Base-by-base conservation (phyloP, 1,140 invertebrate genomes). In the Drosophila murphyi region DNA sequence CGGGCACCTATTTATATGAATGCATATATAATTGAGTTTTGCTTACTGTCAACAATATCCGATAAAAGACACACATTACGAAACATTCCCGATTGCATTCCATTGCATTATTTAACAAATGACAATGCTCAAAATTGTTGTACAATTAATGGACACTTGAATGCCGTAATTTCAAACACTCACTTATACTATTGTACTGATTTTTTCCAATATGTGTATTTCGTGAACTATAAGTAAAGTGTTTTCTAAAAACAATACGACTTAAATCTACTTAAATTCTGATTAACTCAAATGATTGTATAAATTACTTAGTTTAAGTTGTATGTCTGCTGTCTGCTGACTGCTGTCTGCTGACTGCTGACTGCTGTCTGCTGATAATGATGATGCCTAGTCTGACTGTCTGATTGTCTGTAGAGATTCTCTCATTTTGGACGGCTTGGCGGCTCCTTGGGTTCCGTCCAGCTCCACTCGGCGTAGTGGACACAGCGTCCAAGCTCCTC, bases 361-460 rank as follows among this genome's bases (percentile, higher is more conserved):
- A 0, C 20, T 20, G 20, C 20, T 20, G 20, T 20, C 20, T 20
- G 20, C 20, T 20, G 20, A 20, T 20, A 20, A 20, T 20, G 20
- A 20, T 20, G 20, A 20, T 20, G 20, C 20, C 1, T 20, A 20
- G 20, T 20, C 20, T 20, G 20, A 20, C 20, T 20, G 20, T 20
- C 20, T 20, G 20, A 20, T 20, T 20, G 20, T 20, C 20, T 20
- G 20, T 20, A 20, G 20, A 20, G 20, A 20, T 20, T 20, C 20
- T 20, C 20, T 20, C 20, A 20, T 20, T 20, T 89, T 20, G 90
- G 90, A 5, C 90, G 83, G 54, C 90, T 92, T 56, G 91, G 88
- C 12, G 91, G 91, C 61, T 92, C 91, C 47, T 80, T 85, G 37
- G 80, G 78, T 37, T 92, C 91, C 47, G 91, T 85, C 91, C 91